Percentiles rank a stretch among this genome's conserved stretches.
phyloP scores from a whole-genome alignment of 2,888 invertebrate genomes.

The Acrobasis suavella region DNA sequence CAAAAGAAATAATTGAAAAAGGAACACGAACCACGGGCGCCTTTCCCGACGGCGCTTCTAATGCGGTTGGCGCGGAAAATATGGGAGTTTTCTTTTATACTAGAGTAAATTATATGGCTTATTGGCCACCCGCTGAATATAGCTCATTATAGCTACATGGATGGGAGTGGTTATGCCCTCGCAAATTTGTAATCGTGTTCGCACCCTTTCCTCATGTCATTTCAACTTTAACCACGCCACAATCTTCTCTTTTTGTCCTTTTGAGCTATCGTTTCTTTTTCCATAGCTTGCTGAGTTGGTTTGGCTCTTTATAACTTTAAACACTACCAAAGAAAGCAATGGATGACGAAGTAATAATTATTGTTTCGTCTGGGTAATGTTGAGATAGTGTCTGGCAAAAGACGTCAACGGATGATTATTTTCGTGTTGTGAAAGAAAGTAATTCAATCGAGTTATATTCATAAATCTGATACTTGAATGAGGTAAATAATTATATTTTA shows the following conservation, averaged over 20 bases:
- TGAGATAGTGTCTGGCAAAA: slow-evolving; percentile 33
- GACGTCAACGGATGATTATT: slow-evolving; percentile 50
- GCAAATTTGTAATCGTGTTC: slow-evolving; percentile 68
- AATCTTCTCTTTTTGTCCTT: slow-evolving; percentile 22
- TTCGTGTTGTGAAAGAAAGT: slow-evolving; percentile 42
- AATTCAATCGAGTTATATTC: slow-evolving; percentile 46
- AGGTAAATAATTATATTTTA: neutral
- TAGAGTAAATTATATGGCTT: slow-evolving; percentile 60
- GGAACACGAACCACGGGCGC: slow-evolving; percentile 50
- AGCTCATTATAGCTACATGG: slow-evolving; percentile 65
- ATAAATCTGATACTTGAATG: slow-evolving; percentile 37
- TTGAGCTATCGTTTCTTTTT: neutral
- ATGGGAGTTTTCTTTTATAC: slow-evolving; percentile 62
- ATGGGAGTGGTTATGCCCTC: slow-evolving; percentile 67
- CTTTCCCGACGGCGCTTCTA: slow-evolving; percentile 49
- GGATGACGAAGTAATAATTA: neutral
- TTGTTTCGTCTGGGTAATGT: slow-evolving; percentile 15
- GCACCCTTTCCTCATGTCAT: slow-evolving; percentile 64
- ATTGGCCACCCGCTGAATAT: slow-evolving; percentile 77
- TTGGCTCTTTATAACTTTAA: neutral
- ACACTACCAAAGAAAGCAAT: slow-evolving; percentile 11
- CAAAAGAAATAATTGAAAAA: slow-evolving; percentile 35
- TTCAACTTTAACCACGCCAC: slow-evolving; percentile 35
- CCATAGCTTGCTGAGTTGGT: slow-evolving; percentile 35
- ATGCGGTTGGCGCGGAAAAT: slow-evolving; percentile 44